Evolutionary conservation across 2,113 vertebrate genomes (phyloP).

Genomic region (Desmodus rotundus): DNA sequence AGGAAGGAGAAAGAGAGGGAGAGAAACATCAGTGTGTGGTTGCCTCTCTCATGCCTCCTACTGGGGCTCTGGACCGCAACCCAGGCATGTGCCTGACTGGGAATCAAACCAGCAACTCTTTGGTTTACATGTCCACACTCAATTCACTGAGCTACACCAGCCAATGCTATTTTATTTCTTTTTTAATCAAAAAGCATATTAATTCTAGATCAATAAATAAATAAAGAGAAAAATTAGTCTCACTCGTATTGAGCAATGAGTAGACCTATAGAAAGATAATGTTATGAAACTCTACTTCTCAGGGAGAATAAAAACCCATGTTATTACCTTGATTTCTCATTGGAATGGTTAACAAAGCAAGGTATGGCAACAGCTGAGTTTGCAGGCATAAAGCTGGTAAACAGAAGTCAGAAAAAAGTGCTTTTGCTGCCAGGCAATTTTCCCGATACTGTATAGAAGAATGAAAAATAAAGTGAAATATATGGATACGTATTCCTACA

Average conservation of each 20-base stretch:
- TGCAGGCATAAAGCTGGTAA: slow-evolving; percentile 88
- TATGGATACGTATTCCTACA: background rate
- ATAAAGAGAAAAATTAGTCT: background rate
- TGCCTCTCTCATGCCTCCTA: no score
- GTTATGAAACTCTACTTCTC: background rate
- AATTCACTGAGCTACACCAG: no score
- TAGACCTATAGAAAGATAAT: background rate
- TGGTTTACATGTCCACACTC: no score
- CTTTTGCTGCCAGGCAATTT: slow-evolving; percentile 90
- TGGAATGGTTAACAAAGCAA: slow-evolving; percentile 90
- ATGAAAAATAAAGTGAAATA: background rate
- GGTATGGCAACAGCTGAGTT: slow-evolving; percentile 92
- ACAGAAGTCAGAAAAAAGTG: slow-evolving; percentile 92
- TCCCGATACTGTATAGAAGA: slow-evolving; percentile 85
- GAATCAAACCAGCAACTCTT: no score
- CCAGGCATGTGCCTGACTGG: no score
- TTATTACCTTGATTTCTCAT: slow-evolving; percentile 93
- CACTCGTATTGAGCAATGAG: background rate
- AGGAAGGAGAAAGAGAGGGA: no score
- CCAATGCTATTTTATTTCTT: background rate
- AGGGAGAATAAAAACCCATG: background rate
- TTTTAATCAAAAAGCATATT: background rate
- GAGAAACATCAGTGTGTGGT: no score
- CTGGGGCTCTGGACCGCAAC: no score
- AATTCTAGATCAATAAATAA: slow-evolving; percentile 12